Percentiles rank a stretch among this genome's conserved stretches.
Conservation (phyloP, 2,797 vertebrate genomes). For the Australoheros facetus region DNA sequence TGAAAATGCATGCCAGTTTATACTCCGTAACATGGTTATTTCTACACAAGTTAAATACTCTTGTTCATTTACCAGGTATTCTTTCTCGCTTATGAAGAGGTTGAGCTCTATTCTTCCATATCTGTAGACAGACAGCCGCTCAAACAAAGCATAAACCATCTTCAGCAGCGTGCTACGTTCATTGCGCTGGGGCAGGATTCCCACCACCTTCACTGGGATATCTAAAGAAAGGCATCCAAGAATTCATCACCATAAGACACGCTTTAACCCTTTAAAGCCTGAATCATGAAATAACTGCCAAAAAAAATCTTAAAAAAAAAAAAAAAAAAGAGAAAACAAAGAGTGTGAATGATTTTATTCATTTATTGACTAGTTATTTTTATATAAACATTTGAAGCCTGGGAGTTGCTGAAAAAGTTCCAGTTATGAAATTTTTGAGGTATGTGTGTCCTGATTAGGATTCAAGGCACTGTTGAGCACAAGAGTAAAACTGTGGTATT, state of each 20-base stretch:
- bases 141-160: conserved; percentile 85
- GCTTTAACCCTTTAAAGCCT: background rate
- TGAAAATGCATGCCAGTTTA: background rate
- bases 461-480: background rate
- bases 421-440: background rate
- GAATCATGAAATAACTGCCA: too few relatives aligned
- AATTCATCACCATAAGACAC: conserved; percentile 11
- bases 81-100: conserved; percentile 88
- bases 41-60: background rate
- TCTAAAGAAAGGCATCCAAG: conserved; percentile 72
- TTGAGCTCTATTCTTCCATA: conserved; percentile 92
- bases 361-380: background rate
- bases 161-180: conserved; percentile 86
- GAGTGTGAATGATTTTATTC: background rate
- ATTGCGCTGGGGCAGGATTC: conserved; percentile 80
- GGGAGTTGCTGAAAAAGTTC: background rate
- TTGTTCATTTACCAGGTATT: conserved; percentile 84
- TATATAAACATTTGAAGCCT: background rate
- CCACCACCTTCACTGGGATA: conserved; percentile 88
- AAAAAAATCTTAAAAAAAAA: too few relatives aligned
- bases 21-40: background rate
- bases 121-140: conserved; percentile 86
- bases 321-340: too few relatives aligned
- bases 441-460: background rate
- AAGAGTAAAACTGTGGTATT: background rate